These are phyloP conservation scores for Entomobrya multifasciata DNA, from an alignment of 2,888 invertebrate genomes.

Conservation along the genomic window DNA sequence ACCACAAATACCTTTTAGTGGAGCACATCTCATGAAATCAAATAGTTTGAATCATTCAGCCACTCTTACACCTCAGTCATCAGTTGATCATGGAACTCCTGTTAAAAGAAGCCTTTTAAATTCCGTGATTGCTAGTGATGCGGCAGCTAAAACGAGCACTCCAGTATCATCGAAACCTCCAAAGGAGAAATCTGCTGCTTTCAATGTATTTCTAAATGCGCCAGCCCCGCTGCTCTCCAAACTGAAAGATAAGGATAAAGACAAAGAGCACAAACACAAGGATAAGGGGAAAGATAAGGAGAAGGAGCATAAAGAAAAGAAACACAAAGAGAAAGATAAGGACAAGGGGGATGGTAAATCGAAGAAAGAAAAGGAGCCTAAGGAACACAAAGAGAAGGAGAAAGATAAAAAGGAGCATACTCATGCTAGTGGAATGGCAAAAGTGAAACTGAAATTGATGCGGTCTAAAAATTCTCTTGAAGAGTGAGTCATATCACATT, in stretches of 20 bases:
- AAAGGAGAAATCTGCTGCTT: conserved; percentile 69
- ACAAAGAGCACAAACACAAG: conserved; percentile 61
- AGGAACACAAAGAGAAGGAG: conserved; percentile 71
- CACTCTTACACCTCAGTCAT: conserved; percentile 53
- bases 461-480: conserved; percentile 79
- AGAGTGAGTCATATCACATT: conserved; percentile 75
- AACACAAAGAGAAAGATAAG: conserved; percentile 72
- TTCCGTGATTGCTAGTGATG: background rate
- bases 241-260: conserved; percentile 74
- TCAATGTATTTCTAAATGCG: conserved; percentile 79
- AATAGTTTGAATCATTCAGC: conserved; percentile 52
- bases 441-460: conserved; percentile 78
- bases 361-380: conserved; percentile 65
- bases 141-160: background rate
- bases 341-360: conserved; percentile 70
- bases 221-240: conserved; percentile 76
- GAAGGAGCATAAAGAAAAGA: conserved; percentile 68
- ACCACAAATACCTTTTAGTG: conserved; percentile 73
- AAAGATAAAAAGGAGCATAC: conserved; percentile 67
- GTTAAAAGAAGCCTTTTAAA: conserved; percentile 14
- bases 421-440: conserved; percentile 71
- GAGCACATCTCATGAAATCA: conserved; percentile 58
- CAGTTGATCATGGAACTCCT: conserved; percentile 53
- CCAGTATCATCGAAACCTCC: conserved; percentile 41
- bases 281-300: conserved; percentile 65